These are phyloP conservation scores for Phoebastria nigripes DNA, from an alignment of 2,797 vertebrate genomes.

Conservation along the genomic window DNA sequence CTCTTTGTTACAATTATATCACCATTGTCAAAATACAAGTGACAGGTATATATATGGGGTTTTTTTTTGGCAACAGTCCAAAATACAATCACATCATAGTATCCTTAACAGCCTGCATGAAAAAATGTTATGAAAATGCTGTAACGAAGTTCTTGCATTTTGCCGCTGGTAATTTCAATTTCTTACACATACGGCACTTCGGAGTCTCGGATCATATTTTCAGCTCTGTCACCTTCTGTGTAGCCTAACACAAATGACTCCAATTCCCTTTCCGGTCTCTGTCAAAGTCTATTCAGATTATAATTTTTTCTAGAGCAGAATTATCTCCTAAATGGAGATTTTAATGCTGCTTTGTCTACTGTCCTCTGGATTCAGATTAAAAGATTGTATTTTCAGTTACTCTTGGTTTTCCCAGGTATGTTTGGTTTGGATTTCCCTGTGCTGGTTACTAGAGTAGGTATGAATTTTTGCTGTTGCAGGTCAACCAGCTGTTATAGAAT, in stretches of 20 bases:
- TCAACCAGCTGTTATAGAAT: background rate
- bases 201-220: background rate
- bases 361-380: background rate
- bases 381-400: background rate
- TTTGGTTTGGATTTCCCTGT: background rate
- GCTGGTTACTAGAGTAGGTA: accelerated
- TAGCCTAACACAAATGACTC: background rate
- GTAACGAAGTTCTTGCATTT: background rate
- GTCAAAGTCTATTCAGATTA: background rate
- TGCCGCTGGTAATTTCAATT: background rate
- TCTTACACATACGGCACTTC: background rate
- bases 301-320: background rate
- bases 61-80: background rate
- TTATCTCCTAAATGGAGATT: background rate
- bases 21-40: background rate
- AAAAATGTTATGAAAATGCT: background rate
- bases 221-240: background rate
- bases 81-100: background rate
- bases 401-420: background rate
- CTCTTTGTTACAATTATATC: background rate
- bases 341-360: background rate
- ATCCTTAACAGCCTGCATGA: background rate
- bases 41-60: accelerated
- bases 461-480: background rate
- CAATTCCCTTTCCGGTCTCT: background rate